A percentile compares a stretch with the other conserved stretches of the same genome.
Conservation (phyloP, 2,797 vertebrate genomes). For the Oreochromis grahami region DNA sequence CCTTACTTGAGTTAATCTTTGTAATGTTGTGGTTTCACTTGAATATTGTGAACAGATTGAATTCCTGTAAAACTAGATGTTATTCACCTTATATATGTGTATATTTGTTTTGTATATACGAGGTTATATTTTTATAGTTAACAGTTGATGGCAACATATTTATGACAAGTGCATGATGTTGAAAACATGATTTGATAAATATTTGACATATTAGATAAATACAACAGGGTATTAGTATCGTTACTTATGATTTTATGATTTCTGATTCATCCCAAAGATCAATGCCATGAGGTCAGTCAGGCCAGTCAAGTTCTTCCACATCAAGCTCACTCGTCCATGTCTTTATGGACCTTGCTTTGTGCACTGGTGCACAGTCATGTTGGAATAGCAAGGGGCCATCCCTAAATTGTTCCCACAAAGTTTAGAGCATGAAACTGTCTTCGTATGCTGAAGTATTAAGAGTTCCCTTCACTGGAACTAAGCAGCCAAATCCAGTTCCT, state of each 20-base stretch:
- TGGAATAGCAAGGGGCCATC: not conserved
- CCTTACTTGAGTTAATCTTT: not conserved
- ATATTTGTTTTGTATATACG: constrained; percentile 9
- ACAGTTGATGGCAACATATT: not conserved
- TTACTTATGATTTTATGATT: not conserved
- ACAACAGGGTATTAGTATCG: not conserved
- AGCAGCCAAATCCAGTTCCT: not conserved
- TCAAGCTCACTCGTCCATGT: not conserved
- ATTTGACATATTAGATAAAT: not conserved
- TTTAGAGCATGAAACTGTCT: not conserved
- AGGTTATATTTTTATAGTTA: not conserved
- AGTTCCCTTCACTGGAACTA: not conserved
- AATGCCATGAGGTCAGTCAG: not conserved
- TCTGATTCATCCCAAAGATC: not conserved
- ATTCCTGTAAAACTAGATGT: not conserved
- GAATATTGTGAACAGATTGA: not conserved
- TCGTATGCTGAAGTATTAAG: not conserved
- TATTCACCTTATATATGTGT: not conserved
- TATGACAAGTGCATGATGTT: not conserved
- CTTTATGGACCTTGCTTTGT: not conserved
- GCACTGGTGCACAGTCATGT: not conserved
- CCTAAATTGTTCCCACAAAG: not conserved
- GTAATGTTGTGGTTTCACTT: constrained; percentile 16
- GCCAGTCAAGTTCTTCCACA: not conserved
- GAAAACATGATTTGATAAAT: not conserved